Evolutionary conservation across 2,888 invertebrate species (phyloP), one percentile per base, ranked within the genome.

Genomic region (Plusia festucae): DNA sequence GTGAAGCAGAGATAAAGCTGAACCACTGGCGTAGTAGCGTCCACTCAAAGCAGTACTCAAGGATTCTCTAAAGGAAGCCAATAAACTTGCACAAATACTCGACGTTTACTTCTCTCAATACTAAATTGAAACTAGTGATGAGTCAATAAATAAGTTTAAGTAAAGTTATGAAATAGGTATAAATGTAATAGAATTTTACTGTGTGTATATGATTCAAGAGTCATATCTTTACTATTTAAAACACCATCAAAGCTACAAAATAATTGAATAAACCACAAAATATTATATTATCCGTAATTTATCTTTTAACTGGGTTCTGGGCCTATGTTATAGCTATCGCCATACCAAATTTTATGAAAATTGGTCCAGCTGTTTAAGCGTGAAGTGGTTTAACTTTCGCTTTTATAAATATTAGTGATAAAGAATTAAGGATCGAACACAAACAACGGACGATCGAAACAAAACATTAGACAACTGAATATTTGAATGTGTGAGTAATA

Each of bases 1-100:
- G 7, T 11, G 46, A 16, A 16, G 46, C 3, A 1, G 11, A 49
- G 46, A 49, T 49, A 49, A 18, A 49, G 46, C 20, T 11, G 46
- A 49, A 20, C 46, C 8, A 2, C 8, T 11, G 16, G 11, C 18
- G 46, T 11, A 2, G 2, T 11, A 9, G 11, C 18, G 46, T 11
- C n/a, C n/a, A 20, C 20, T 49, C 20, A 49, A 18, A 18, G 46
- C 18, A 46, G 20, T 9, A 2, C 46, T 49, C 46, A 20, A 49
- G 46, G 20, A 49, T 20, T 49, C 46, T 49, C 46, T 20, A 3
- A 20, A 18, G 46, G 11, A 49, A 49, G 20, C 46, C 20, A 49
- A 49, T 49, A 49, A 49, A 49, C 40, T 49, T 18, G 20, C 46
- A 49, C 40, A 40, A 40, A 40, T 40, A 40, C 40, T 40, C 6